Base-by-base conservation (phyloP, 2,797 vertebrate species). In the Darevskia mixta region DNA sequence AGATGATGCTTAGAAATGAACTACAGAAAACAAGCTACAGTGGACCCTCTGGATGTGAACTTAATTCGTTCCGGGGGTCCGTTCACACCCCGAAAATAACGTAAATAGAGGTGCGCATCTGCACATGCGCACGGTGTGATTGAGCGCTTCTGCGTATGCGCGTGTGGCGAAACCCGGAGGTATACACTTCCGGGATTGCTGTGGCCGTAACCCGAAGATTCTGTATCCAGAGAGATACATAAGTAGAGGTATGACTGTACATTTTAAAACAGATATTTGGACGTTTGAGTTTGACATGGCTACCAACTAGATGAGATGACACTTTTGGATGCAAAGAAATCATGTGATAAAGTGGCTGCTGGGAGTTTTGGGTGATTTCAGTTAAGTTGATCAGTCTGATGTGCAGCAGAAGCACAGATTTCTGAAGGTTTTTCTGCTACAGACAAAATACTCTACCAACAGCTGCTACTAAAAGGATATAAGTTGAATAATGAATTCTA, bases 241-340 rank as follows among this genome's bases (percentile, higher is more conserved):
- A 55, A 55, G 49, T 55, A 55, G 49, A 55, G 13, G 49, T 55
- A 55, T 13, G 15, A 55, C 49, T 55, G 49, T 55, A 55, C 18
- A 4, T 87, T 91, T 92, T 81, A 94, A 94, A 92, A 90, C n/a
- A 90, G 89, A 45, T 82, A 92, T 94, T 61, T 84, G 84, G 87
- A 83, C 88, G 91, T 86, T 90, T 66, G 85, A 78, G 27, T 25
- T 67, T 85, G n/a, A 82, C 0, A 0, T n/a, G 86, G 71, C 66
- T 87, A 90, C 75, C 27, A 25, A 87, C 88, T 83, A 69, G 73
- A 90, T 89, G 85, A 0, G 0, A 91, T 82, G 32, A 35, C 17
- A 32, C 35, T 73, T 15, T 55, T 55, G 49, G 92, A 91, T 95
- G 87, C 11, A 38, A 82, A 49, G 61, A 91, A 81, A 85, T 93